phyloP scores from a whole-genome alignment of 1,140 invertebrate genomes.

The Drosophila miranda region DNA sequence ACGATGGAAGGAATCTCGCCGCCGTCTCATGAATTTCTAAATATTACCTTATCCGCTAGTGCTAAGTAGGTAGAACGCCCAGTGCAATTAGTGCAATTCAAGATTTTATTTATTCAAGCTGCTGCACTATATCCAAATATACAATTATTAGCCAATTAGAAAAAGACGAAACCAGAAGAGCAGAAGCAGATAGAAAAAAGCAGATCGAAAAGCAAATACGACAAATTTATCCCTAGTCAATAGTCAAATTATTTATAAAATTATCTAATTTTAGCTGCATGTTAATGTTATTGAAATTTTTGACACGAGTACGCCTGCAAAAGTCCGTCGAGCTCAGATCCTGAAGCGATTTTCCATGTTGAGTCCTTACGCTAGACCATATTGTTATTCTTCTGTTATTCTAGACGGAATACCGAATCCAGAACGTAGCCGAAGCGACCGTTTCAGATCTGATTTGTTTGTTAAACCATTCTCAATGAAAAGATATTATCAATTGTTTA shows the following conservation, averaged over 20 bases:
- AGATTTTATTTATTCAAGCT: slow-evolving; percentile 64
- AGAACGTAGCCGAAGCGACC: slow-evolving; percentile 13
- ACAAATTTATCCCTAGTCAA: slow-evolving; percentile 82
- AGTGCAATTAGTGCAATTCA: slow-evolving; percentile 66
- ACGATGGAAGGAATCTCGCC: slow-evolving; percentile 38
- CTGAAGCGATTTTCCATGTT: slow-evolving; percentile 35
- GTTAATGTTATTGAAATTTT: slow-evolving; percentile 42
- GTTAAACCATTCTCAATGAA: slow-evolving; percentile 56
- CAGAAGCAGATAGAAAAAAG: background rate
- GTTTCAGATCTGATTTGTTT: slow-evolving; percentile 52
- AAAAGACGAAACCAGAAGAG: slow-evolving; percentile 14
- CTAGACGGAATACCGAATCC: slow-evolving; percentile 16
- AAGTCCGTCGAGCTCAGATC: slow-evolving; percentile 9
- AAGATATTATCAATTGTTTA: slow-evolving; percentile 75
- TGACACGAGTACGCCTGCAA: background rate
- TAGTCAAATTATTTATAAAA: slow-evolving; percentile 81
- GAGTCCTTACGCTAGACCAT: slow-evolving; percentile 57
- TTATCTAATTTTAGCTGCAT: slow-evolving; percentile 65
- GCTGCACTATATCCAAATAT: slow-evolving; percentile 71
- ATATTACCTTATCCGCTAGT: slow-evolving; percentile 32
- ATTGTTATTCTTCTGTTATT: slow-evolving; percentile 55
- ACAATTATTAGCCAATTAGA: slow-evolving; percentile 68
- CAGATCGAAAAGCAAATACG: slow-evolving; percentile 47
- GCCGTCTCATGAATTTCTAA: slow-evolving; percentile 53
- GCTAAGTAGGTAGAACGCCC: slow-evolving; percentile 51